A percentile compares a stretch with the other conserved stretches of the same genome.
Evolutionary conservation across 2,888 invertebrate species (phyloP).

Genomic region (Ophion costatus): DNA sequence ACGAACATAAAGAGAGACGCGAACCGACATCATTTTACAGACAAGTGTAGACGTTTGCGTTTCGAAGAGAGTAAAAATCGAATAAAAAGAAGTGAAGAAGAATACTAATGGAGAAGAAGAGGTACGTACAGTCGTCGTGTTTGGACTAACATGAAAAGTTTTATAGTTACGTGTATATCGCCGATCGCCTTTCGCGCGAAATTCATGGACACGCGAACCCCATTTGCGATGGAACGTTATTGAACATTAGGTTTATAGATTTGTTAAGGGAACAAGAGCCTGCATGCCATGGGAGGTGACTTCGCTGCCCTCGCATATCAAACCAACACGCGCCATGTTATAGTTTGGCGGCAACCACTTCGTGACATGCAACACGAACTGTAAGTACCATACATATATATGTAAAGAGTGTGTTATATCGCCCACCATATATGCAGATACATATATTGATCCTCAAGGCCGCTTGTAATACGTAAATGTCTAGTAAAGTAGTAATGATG

Average conservation of each 20-base stretch:
- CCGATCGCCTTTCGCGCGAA: constrained; percentile 27
- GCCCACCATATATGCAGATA: constrained; percentile 29
- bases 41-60: background rate
- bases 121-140: constrained; percentile 22
- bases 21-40: constrained; percentile 10
- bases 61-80: constrained; percentile 5
- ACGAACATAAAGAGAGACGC: background rate
- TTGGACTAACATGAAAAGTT: constrained; percentile 47
- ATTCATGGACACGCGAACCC: constrained; percentile 73
- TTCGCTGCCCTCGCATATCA: constrained; percentile 47
- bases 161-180: constrained; percentile 3
- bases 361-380: constrained; percentile 55
- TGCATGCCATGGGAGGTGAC: constrained; percentile 28
- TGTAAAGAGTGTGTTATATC: constrained; percentile 35
- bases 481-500: constrained; percentile 46
- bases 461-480: constrained; percentile 42
- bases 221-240: constrained; percentile 73
- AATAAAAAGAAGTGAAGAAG: constrained; percentile 4
- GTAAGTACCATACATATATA: constrained; percentile 20
- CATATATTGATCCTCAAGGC: constrained; percentile 45
- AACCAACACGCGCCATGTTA: constrained; percentile 46
- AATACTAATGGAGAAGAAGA: constrained; percentile 46
- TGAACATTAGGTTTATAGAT: constrained; percentile 77
- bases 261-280: constrained; percentile 57
- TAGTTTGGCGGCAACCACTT: constrained; percentile 42